These are phyloP conservation scores for Onychorhynchus coronatus DNA, from an alignment of 2,113 vertebrate genomes.

Conservation along the genomic window DNA sequence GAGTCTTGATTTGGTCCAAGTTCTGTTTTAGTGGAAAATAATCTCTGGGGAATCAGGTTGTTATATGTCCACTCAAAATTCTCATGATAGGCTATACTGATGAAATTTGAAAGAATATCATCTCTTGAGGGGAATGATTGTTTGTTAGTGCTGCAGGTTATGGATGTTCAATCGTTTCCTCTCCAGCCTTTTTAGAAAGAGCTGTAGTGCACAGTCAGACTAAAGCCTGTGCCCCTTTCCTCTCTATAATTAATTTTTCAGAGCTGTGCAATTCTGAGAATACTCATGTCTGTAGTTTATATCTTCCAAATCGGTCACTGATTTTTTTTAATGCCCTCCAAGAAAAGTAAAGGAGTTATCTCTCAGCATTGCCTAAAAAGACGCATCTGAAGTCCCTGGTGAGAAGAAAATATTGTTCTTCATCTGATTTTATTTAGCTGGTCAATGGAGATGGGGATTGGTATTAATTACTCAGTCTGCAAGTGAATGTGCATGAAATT, in stretches of 20 bases:
- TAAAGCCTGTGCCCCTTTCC: not conserved
- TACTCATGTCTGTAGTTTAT: not conserved
- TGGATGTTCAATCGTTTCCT: not conserved
- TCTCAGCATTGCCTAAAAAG: not conserved
- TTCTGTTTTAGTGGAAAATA: not conserved
- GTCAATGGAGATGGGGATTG: not conserved
- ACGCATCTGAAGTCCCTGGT: not conserved
- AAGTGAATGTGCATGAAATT: conserved; percentile 8
- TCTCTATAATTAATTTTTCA: not conserved
- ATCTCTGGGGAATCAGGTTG: not conserved
- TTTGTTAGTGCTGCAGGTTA: not conserved
- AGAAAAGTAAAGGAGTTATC: not conserved
- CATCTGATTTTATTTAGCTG: not conserved
- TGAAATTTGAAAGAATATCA: not conserved
- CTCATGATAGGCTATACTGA: not conserved
- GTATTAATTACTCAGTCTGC: not conserved
- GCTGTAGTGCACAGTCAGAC: not conserved
- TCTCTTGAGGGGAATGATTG: not conserved
- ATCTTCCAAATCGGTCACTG: not conserved
- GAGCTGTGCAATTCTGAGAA: not conserved
- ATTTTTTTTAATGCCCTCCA: not conserved
- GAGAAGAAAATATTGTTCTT: not conserved
- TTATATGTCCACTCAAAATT: not conserved
- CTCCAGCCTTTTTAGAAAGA: not conserved
- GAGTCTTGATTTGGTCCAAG: not conserved